phyloP scores from a whole-genome alignment of 92 coral and sea anemone genomes.

The Meandrina meandrites region DNA sequence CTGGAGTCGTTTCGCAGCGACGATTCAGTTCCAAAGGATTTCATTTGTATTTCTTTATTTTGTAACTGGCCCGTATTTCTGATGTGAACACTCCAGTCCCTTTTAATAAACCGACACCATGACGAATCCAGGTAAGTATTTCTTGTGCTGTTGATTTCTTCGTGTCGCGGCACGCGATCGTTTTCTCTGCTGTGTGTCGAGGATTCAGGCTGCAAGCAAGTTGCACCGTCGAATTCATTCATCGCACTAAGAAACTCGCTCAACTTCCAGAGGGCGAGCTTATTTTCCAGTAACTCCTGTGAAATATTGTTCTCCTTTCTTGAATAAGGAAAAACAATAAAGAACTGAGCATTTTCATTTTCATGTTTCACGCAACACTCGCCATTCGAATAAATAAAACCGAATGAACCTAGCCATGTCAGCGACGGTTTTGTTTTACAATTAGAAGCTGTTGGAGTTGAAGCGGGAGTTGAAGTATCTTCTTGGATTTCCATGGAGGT shows the following conservation, averaged over 20 bases:
- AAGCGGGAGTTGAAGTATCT: neutral
- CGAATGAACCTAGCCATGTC: neutral
- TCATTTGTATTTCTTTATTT: neutral
- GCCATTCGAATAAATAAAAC: neutral
- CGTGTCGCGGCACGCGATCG: neutral
- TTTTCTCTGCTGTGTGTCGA: neutral
- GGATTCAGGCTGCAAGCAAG: neutral
- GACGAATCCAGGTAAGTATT: slow-evolving; percentile 27
- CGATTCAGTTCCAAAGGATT: neutral
- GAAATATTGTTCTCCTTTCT: neutral
- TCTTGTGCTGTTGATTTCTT: neutral
- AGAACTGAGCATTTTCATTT: neutral
- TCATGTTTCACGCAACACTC: neutral
- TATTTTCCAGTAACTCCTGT: neutral
- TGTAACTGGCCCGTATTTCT: slow-evolving; percentile 57
- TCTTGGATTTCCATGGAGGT: neutral
- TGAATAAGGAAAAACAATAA: neutral
- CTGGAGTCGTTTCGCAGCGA: neutral
- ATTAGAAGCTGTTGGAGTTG: neutral
- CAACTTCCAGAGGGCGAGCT: neutral
- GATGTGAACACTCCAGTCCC: slow-evolving; percentile 66
- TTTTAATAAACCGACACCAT: slow-evolving; percentile 69
- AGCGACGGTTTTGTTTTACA: neutral
- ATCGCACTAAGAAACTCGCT: slow-evolving; percentile 15
- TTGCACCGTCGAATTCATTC: slow-evolving; percentile 24